Percentiles rank a stretch among this genome's conserved stretches.
phyloP scores from a whole-genome alignment of 2,113 vertebrate genomes.

The Sorex araneus region DNA sequence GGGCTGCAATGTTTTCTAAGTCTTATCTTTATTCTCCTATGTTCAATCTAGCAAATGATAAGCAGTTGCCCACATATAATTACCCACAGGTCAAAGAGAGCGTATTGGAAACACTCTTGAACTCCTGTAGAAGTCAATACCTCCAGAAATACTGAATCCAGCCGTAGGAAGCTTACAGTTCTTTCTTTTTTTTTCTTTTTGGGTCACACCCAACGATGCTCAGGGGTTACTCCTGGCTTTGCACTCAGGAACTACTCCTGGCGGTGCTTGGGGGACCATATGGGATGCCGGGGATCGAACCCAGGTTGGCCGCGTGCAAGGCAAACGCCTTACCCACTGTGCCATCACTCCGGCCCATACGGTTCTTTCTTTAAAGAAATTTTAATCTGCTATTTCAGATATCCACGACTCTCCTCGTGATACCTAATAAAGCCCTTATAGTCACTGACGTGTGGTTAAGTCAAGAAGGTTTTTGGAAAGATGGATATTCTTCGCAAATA shows the following conservation, averaged over 20 bases:
- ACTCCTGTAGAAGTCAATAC: neutral
- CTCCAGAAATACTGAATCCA: neutral
- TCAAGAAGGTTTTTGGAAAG: neutral
- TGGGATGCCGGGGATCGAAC: too few relatives aligned
- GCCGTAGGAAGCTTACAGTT: neutral
- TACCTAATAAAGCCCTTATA: slow-evolving; percentile 12
- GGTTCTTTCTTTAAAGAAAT: slow-evolving; percentile 37
- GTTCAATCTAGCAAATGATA: neutral
- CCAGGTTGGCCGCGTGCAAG: too few relatives aligned
- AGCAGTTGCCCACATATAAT: neutral
- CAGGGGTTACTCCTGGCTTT: too few relatives aligned
- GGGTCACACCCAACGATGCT: too few relatives aligned
- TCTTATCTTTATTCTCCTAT: neutral
- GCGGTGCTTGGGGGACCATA: too few relatives aligned
- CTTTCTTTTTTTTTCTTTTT: too few relatives aligned
- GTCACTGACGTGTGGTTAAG: neutral
- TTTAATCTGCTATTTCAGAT: neutral
- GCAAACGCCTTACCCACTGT: too few relatives aligned
- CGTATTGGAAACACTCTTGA: neutral
- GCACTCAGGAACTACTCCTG: too few relatives aligned
- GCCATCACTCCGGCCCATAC: too few relatives aligned
- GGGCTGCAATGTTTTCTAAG: slow-evolving; percentile 13
- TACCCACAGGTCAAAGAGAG: neutral
- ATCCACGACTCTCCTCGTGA: neutral
- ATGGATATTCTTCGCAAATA: slow-evolving; percentile 38